phyloP scores from a whole-genome alignment of 2,888 invertebrate species.

The Leptinotarsa tumamoca region DNA sequence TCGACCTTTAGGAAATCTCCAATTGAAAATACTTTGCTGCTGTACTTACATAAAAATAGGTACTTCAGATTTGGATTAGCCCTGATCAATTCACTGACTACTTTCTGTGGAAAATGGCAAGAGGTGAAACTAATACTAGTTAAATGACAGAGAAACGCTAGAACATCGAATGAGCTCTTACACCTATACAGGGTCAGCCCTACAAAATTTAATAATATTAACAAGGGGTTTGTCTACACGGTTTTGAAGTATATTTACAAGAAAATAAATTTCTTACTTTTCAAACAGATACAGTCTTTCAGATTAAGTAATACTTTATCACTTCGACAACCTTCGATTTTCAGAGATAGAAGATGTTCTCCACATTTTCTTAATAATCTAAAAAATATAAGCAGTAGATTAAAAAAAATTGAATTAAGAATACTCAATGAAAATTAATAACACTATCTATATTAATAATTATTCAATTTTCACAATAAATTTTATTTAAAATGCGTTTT shows the following conservation, averaged over 20 bases:
- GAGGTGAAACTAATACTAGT: conserved; percentile 49
- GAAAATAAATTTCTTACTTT: conserved; percentile 47
- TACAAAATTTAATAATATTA: conserved; percentile 38
- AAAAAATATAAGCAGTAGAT: conserved; percentile 31
- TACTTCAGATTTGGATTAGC: conserved; percentile 51
- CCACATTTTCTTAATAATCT: conserved; percentile 55
- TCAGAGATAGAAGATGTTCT: conserved; percentile 50
- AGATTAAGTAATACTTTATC: conserved; percentile 52
- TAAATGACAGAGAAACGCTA: conserved; percentile 50
- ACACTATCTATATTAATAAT: too few species aligned
- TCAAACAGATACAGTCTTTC: conserved; percentile 54
- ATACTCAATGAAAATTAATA: too few species aligned
- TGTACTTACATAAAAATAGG: conserved; percentile 52
- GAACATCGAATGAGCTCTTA: conserved; percentile 54
- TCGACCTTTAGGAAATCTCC: too few species aligned
- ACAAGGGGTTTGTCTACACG: not conserved
- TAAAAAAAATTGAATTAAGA: too few species aligned
- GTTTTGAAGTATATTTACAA: not conserved
- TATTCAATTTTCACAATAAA: too few species aligned
- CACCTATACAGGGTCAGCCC: conserved; percentile 52
- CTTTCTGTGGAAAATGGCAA: conserved; percentile 54
- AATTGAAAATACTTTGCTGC: not conserved
- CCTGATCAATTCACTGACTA: conserved; percentile 52
- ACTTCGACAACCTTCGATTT: conserved; percentile 55
- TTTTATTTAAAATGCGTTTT: too few species aligned